Evolutionary conservation across 1,140 invertebrate genomes (phyloP).

Genomic region (Zaprionus ornatus): DNA sequence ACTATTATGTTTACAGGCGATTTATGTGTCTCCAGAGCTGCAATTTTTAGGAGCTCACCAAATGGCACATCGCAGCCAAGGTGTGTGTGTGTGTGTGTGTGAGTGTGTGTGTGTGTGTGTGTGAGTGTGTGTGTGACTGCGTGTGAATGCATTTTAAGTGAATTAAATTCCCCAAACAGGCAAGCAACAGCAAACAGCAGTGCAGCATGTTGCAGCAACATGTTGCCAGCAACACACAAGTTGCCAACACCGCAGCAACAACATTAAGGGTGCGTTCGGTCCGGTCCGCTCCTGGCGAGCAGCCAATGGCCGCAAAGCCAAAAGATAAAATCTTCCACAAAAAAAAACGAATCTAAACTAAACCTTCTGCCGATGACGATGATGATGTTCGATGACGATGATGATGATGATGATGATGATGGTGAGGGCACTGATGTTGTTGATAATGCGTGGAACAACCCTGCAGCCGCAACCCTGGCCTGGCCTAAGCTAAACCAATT

Average conservation of each 20-base stretch:
- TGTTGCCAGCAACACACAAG: conserved; percentile 26
- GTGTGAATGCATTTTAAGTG: conserved; percentile 60
- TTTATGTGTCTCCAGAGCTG: conserved; percentile 62
- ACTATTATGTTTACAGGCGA: conserved; percentile 38
- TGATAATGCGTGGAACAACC: conserved; percentile 49
- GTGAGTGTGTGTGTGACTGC: conserved; percentile 11
- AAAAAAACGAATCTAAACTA: conserved; percentile 20
- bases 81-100: neutral
- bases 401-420: conserved; percentile 23
- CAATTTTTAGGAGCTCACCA: conserved; percentile 44
- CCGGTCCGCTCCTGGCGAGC: conserved; percentile 8
- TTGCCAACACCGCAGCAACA: neutral
- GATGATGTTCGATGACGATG: conserved; percentile 6
- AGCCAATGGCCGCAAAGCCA: conserved; percentile 50
- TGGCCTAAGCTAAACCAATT: conserved; percentile 68
- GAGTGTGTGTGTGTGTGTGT: conserved; percentile 4
- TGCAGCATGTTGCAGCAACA: conserved; percentile 38
- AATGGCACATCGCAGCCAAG: conserved; percentile 11
- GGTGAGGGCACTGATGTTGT: conserved; percentile 22
- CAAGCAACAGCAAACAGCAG: conserved; percentile 2
- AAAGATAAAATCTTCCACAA: conserved; percentile 30
- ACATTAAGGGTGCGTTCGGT: conserved; percentile 24
- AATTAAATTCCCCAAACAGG: conserved; percentile 61
- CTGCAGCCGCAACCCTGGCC: conserved; percentile 64
- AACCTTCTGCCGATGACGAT: neutral